Evolutionary conservation across 2,888 invertebrate genomes (phyloP).

Genomic region (Bugula neritina): DNA sequence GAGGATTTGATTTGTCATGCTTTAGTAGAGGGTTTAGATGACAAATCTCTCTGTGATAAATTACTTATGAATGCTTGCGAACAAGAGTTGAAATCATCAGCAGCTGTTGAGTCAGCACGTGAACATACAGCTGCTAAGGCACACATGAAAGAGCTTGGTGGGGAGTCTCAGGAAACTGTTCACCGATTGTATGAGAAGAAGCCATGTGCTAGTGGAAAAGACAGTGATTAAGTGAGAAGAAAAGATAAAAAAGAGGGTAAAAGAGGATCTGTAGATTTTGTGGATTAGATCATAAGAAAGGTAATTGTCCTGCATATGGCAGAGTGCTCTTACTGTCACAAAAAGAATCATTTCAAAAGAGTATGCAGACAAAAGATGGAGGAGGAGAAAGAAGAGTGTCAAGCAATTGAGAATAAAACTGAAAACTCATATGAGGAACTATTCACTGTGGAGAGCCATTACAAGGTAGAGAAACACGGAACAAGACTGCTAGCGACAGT

Average conservation of each 20-base stretch:
- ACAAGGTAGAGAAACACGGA: not conserved
- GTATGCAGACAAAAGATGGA: conserved; percentile 5
- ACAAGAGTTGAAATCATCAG: not conserved
- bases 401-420: not conserved
- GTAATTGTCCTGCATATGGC: not conserved
- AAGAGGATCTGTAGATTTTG: not conserved
- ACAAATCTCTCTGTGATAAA: not conserved
- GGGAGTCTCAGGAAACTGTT: not conserved
- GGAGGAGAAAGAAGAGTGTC: not conserved
- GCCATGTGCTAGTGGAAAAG: not conserved
- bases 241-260: not conserved
- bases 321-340: conserved; percentile 1
- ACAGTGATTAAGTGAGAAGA: not conserved
- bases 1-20: conserved; percentile 13
- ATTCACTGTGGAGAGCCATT: not conserved
- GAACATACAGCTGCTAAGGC: not conserved
- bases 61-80: conserved; percentile 5
- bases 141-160: conserved; percentile 14
- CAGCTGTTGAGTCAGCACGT: not conserved
- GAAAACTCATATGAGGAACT: not conserved
- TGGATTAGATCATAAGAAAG: not conserved
- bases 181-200: not conserved
- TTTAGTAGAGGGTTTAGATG: conserved; percentile 13
- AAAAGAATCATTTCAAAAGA: conserved; percentile 14
- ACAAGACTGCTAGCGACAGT: not conserved